Conservation (phyloP, 2,113 vertebrate genomes). For the Ammospiza nelsoni region DNA sequence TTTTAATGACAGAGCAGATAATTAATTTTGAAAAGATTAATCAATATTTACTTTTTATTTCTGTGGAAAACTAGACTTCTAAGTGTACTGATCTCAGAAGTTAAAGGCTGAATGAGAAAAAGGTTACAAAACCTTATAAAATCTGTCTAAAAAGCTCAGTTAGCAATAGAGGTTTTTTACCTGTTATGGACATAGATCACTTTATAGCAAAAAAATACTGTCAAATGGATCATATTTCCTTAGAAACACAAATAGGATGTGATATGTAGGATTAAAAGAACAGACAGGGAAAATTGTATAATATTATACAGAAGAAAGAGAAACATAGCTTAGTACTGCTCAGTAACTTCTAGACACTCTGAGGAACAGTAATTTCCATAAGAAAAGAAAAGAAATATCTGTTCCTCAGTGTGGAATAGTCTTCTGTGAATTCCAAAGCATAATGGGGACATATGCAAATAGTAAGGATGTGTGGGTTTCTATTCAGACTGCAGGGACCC, state of each 20-base stretch:
- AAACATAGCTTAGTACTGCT: neutral
- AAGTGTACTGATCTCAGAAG: neutral
- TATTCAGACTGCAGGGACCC: conserved; percentile 23
- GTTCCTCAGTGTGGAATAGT: conserved; percentile 4
- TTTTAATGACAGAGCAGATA: neutral
- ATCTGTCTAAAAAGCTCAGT: neutral
- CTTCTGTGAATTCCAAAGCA: conserved; percentile 22
- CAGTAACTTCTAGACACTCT: neutral
- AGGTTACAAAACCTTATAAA: neutral
- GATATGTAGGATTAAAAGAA: neutral
- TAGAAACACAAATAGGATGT: neutral
- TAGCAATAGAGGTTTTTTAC: neutral
- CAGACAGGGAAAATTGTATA: neutral
- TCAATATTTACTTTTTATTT: neutral
- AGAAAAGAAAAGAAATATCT: neutral
- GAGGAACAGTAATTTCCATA: conserved; percentile 21
- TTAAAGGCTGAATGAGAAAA: neutral
- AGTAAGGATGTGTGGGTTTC: conserved; percentile 26
- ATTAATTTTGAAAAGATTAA: neutral
- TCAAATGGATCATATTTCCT: neutral
- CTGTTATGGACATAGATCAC: neutral
- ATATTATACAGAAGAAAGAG: neutral
- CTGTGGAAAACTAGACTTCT: neutral
- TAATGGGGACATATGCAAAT: conserved; percentile 58
- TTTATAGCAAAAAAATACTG: neutral